Evolutionary conservation across 2,113 vertebrate species (phyloP).

Genomic region (Centrocercus urophasianus): DNA sequence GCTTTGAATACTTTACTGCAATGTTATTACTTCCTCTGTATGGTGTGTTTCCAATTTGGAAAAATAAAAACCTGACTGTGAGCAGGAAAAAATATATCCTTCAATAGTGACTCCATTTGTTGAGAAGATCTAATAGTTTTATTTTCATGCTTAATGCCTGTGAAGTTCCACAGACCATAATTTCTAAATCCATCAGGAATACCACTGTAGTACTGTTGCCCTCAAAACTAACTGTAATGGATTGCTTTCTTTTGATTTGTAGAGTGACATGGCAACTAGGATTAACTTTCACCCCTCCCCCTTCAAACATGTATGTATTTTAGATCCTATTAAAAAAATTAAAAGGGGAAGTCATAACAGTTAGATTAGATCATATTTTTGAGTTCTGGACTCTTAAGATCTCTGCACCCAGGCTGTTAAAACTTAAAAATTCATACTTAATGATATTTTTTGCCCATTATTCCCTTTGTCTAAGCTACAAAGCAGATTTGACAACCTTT

Average conservation of each 20-base stretch:
- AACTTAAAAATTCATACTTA: constrained; percentile 45
- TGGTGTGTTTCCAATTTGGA: constrained; percentile 76
- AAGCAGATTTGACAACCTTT: constrained; percentile 54
- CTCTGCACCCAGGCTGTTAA: constrained; percentile 17
- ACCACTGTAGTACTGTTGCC: constrained; percentile 26
- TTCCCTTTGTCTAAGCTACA: constrained; percentile 46
- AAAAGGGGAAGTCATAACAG: constrained; percentile 62
- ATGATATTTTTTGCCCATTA: constrained; percentile 63
- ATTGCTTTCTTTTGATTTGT: constrained; percentile 78
- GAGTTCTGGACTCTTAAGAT: background rate
- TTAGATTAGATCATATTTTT: constrained; percentile 30
- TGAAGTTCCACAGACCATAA: constrained; percentile 72
- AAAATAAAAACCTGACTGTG: constrained; percentile 63
- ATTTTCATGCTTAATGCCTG: constrained; percentile 71
- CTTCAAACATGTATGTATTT: constrained; percentile 29
- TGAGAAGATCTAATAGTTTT: constrained; percentile 75
- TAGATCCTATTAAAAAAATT: constrained; percentile 65
- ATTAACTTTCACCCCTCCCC: constrained; percentile 45
- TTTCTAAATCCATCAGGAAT: constrained; percentile 73
- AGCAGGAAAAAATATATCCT: constrained; percentile 16
- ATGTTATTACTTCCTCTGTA: constrained; percentile 72
- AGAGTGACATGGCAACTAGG: constrained; percentile 59
- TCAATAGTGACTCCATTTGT: constrained; percentile 60
- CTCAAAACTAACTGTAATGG: constrained; percentile 64
- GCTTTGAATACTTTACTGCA: constrained; percentile 69